Percentiles rank a stretch among this genome's conserved stretches.
phyloP scores from a whole-genome alignment of 2,113 vertebrate species.

The Microtus oregoni region DNA sequence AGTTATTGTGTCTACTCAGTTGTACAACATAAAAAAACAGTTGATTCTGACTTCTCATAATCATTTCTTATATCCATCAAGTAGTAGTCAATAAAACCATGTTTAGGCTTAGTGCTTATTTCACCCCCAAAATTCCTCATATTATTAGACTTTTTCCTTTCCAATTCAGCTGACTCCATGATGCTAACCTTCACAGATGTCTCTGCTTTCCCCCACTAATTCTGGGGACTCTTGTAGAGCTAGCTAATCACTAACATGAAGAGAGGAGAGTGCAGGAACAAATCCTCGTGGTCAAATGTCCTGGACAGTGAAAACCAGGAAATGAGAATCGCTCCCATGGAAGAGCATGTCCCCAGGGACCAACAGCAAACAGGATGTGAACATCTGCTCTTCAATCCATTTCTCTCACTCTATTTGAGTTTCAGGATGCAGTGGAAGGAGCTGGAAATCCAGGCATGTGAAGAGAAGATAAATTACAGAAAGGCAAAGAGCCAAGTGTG shows the following conservation, averaged over 20 bases:
- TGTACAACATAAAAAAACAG: conserved; percentile 8
- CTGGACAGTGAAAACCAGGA: conserved; percentile 52
- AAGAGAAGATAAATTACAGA: background rate
- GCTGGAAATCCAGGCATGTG: conserved; percentile 3
- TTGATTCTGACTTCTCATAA: conserved; percentile 30
- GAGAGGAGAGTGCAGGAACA: conserved; percentile 7
- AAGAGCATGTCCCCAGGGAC: background rate
- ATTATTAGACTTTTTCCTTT: background rate
- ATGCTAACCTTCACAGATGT: background rate
- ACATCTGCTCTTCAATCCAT: conserved; percentile 20
- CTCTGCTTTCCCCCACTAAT: background rate
- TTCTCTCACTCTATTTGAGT: background rate
- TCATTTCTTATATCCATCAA: conserved; percentile 41
- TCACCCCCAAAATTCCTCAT: conserved; percentile 6
- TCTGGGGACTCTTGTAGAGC: background rate
- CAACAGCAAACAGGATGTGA: conserved; percentile 27
- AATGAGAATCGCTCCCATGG: conserved; percentile 47
- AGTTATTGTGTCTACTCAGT: conserved; percentile 46
- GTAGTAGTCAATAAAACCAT: background rate
- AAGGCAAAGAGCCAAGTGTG: background rate
- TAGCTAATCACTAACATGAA: conserved; percentile 2
- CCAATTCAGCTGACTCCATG: background rate
- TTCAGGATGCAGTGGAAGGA: background rate
- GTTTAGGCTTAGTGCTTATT: conserved; percentile 40
- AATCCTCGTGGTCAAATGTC: background rate